phyloP scores from a whole-genome alignment of 1,140 invertebrate genomes.

The Papilio polyxenes region DNA sequence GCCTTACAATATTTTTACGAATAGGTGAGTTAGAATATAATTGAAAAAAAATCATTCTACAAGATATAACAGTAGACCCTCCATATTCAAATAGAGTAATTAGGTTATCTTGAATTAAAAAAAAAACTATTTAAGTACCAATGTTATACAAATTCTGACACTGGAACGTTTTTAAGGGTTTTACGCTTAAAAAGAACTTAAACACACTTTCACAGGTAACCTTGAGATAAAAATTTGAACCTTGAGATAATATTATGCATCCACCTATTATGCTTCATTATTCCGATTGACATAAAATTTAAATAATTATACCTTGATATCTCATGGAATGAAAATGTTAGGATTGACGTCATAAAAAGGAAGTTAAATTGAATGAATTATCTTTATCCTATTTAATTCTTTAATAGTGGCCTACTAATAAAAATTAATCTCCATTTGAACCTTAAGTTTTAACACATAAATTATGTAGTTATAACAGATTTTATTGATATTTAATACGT shows the following conservation, averaged over 20 bases:
- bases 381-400: not conserved
- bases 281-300: not conserved
- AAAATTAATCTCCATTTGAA: not conserved
- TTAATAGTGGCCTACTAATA: not conserved
- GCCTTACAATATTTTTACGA: constrained; percentile 64
- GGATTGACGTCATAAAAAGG: not conserved
- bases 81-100: too few species aligned
- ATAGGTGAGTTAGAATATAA: constrained; percentile 59
- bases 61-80: too few species aligned
- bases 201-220: not conserved
- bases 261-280: not conserved
- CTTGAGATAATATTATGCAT: not conserved
- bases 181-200: not conserved
- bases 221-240: not conserved
- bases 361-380: not conserved
- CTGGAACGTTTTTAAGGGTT: too few species aligned
- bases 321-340: not conserved
- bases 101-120: too few species aligned
- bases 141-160: too few species aligned
- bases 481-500: not conserved
- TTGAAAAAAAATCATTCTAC: too few species aligned
- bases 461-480: not conserved
- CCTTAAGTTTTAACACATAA: not conserved
- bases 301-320: not conserved
- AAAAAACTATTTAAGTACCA: too few species aligned